phyloP scores from a whole-genome alignment of 23 tunicate genomes.

The Styela clava region DNA sequence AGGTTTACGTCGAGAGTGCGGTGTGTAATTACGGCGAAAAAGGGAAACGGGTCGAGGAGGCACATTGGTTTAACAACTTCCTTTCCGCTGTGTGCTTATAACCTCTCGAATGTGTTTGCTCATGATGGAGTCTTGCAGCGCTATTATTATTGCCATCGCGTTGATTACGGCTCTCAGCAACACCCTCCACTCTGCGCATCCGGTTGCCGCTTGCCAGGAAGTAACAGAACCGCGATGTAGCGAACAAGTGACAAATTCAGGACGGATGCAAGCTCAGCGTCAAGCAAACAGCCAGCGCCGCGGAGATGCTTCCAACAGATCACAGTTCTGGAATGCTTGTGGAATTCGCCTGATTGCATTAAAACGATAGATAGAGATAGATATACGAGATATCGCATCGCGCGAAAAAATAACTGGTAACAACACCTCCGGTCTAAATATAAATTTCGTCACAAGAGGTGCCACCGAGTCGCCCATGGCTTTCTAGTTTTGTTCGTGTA shows the following conservation, averaged over 20 bases:
- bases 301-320: not conserved
- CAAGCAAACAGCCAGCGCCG: not conserved
- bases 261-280: not conserved
- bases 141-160: conserved; percentile 13
- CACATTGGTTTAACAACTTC: conserved; percentile 7
- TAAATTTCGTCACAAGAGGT: not conserved
- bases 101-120: conserved; percentile 11
- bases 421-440: not conserved
- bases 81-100: not conserved
- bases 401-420: not conserved
- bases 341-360: not conserved
- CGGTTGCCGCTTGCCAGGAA: conserved; percentile 6
- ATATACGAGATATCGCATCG: not conserved
- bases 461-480: not conserved
- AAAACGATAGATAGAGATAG: not conserved
- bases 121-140: conserved; percentile 4
- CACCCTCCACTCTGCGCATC: conserved; percentile 8
- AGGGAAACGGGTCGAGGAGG: conserved; percentile 19
- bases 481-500: no score
- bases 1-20: conserved; percentile 10
- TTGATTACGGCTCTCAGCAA: conserved; percentile 20
- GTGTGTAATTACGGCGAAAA: conserved; percentile 9
- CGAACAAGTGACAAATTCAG: not conserved
- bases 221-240: not conserved
- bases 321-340: not conserved